Base-by-base conservation (phyloP, 2,888 invertebrate genomes). In the Noctua janthe region DNA sequence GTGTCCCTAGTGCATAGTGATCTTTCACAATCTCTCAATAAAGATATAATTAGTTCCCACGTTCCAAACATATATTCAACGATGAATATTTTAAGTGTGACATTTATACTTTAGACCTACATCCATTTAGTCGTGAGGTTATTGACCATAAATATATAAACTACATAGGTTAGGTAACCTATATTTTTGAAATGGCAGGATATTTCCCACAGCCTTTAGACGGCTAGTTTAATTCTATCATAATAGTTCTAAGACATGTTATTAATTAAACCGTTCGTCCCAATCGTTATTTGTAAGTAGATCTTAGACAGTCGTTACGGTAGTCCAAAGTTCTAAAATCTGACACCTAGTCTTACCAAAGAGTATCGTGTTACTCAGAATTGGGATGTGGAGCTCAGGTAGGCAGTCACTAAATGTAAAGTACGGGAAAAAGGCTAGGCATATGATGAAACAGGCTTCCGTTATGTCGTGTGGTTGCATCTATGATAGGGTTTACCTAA, bases 31-130 rank as follows among this genome's bases (percentile, higher is more conserved):
- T 72, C 49, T n/a, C 39, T 39, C 47, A 69, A 62, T 84, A 69
- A 69, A 80, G 47, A 70, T 70, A 70, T 79, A 80, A 85, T 85
- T 80, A 85, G 80, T 83, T 83, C 83, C 74, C 83, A 83, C 83
- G 83, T 71, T 80, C 71, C 7, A 56, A 1, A 67, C 29, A 54
- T 54, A 49, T 13, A 43, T 71, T 74, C 81, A 74, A 17, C 73
- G 15, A 4, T 85, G 74, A 67, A 83, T 83, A 85, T 84, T 74
- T 84, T 71, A 83, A 67, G 54, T 80, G 80, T 64, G 85, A 83
- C 83, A 83, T 83, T 83, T 83, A 66, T 47, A 29, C 47, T 66
- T 2, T 3, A 74, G 71, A 74, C n/a, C 80, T 35, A 71, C 47
- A 82, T 66, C n/a, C 15, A 80, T 71, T 85, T 35, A 71, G 29